phyloP scores from a whole-genome alignment of 2,113 vertebrate species.

The Hypomesus transpacificus region DNA sequence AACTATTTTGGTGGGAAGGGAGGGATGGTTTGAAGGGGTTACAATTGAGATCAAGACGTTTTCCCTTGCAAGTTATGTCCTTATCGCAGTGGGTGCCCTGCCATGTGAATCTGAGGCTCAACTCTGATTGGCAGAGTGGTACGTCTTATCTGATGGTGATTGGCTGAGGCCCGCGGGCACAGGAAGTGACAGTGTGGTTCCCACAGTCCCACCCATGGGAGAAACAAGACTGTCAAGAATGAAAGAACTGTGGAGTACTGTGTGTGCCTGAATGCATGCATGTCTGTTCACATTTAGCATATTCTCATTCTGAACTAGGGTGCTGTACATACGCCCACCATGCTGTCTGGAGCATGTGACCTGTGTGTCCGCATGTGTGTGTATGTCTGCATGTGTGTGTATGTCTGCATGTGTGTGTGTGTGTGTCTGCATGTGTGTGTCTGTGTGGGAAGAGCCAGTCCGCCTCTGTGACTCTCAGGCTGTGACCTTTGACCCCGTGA shows the following conservation, averaged over 20 bases:
- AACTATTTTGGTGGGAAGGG: slow-evolving; percentile 77
- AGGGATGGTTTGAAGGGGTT: slow-evolving; percentile 37
- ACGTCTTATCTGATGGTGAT: slow-evolving; percentile 73
- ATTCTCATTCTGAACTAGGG: slow-evolving; percentile 17
- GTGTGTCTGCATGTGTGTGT: slow-evolving; percentile 16
- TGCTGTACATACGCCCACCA: slow-evolving; percentile 30
- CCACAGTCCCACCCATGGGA: slow-evolving; percentile 68
- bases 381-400: slow-evolving; percentile 2
- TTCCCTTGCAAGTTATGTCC: slow-evolving; percentile 62
- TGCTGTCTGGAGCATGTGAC: neutral
- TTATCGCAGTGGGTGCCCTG: slow-evolving; percentile 55
- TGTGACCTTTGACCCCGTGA: slow-evolving; percentile 40
- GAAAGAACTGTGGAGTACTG: slow-evolving; percentile 4
- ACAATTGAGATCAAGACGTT: slow-evolving; percentile 72
- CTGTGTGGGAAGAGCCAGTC: slow-evolving; percentile 23
- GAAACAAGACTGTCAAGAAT: slow-evolving; percentile 34
- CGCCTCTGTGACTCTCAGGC: slow-evolving; percentile 20
- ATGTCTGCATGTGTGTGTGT: neutral
- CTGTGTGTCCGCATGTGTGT: slow-evolving; percentile 6
- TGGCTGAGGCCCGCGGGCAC: slow-evolving; percentile 66
- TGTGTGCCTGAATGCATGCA: slow-evolving; percentile 5
- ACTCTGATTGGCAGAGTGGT: slow-evolving; percentile 61
- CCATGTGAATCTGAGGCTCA: slow-evolving; percentile 41
- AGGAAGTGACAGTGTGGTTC: slow-evolving; percentile 75
- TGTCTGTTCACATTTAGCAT: neutral